These are phyloP conservation scores for Bubo blakistoni DNA, from an alignment of 2,113 vertebrate species.

Conservation along the genomic window DNA sequence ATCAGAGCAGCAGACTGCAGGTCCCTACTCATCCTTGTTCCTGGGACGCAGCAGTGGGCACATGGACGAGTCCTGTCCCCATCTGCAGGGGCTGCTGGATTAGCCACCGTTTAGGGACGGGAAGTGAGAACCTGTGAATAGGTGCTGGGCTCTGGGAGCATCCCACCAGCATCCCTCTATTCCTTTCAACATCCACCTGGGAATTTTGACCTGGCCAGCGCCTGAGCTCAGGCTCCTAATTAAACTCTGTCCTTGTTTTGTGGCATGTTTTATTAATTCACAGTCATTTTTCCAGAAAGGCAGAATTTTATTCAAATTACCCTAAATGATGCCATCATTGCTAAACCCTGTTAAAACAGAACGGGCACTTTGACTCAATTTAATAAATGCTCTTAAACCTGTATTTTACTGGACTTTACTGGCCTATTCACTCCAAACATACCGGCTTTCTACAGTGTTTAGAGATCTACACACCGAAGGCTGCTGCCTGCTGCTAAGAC, in stretches of 20 bases:
- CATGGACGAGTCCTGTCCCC: neutral
- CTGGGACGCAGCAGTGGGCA: neutral
- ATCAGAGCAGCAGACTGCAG: neutral
- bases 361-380: too few relatives aligned
- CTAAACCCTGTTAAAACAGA: neutral
- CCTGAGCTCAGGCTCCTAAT: neutral
- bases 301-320: neutral
- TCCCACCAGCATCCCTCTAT: neutral
- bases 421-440: neutral
- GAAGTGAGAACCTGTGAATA: neutral
- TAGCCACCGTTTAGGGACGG: neutral
- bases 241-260: neutral
- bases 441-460: neutral
- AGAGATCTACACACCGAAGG: too few relatives aligned
- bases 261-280: neutral
- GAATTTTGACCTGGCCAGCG: neutral
- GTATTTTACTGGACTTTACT: neutral
- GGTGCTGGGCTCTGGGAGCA: neutral
- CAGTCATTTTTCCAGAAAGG: neutral
- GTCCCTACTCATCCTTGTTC: neutral
- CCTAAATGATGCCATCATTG: neutral
- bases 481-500: neutral
- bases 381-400: neutral
- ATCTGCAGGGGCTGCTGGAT: neutral
- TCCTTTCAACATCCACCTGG: neutral